Percentiles rank a stretch among this genome's conserved stretches.
Evolutionary conservation across 2,797 vertebrate genomes (phyloP).

Genomic region (Pyrrhura leucotis): DNA sequence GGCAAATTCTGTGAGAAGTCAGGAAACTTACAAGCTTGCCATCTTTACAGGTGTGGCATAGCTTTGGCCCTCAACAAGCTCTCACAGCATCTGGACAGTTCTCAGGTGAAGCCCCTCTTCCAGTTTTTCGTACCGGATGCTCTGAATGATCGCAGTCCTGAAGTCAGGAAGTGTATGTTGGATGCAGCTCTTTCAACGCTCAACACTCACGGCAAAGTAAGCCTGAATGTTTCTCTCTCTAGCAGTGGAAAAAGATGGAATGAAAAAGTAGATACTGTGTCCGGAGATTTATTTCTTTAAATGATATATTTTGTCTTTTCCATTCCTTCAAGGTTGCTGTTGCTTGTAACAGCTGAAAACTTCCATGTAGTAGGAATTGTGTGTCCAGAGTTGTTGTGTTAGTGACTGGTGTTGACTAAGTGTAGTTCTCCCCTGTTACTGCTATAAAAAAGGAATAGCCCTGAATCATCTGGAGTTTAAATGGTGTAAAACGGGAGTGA

Average conservation of each 20-base stretch:
- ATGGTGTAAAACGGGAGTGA: not conserved
- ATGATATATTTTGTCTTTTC: not conserved
- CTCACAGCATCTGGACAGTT: constrained; percentile 89
- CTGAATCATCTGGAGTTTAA: not conserved
- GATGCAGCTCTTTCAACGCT: constrained; percentile 93
- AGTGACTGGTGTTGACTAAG: not conserved
- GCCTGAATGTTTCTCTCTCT: not conserved
- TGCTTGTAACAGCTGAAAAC: not conserved
- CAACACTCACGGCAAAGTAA: constrained; percentile 96
- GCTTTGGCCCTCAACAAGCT: constrained; percentile 94
- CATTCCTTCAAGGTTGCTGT: not conserved
- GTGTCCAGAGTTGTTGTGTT: not conserved
- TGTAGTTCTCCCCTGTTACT: not conserved
- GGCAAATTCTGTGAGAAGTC: not conserved
- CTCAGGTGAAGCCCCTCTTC: constrained; percentile 95
- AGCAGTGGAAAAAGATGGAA: not conserved
- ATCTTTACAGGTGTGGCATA: constrained; percentile 89
- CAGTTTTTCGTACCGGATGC: constrained; percentile 97
- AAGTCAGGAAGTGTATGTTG: constrained; percentile 96
- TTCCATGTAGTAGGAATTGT: not conserved
- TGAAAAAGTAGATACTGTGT: not conserved
- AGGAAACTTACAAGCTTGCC: not conserved
- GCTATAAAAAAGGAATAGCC: not conserved
- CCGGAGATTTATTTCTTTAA: not conserved
- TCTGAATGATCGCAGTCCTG: constrained; percentile 91